Percentiles rank a stretch among this genome's conserved stretches.
Conservation (phyloP, 2,888 invertebrate genomes). For the Trachelus iudaicus region DNA sequence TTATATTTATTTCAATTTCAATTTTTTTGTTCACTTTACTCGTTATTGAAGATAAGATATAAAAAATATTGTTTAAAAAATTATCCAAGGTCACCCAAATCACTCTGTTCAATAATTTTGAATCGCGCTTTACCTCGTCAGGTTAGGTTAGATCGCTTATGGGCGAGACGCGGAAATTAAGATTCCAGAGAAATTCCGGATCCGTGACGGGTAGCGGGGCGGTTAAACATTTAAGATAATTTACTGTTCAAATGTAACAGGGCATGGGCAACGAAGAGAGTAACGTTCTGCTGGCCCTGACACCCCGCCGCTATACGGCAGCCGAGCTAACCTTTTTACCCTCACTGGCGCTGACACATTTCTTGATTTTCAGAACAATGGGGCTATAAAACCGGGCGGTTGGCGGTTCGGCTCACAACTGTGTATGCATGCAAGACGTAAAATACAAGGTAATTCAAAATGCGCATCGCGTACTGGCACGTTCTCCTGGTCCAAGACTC, state of each 20-base stretch:
- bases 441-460: conserved; percentile 36
- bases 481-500: too few species aligned
- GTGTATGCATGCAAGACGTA: conserved; percentile 16
- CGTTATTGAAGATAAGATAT: too few species aligned
- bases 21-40: too few species aligned
- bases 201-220: conserved; percentile 12
- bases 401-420: conserved; percentile 17
- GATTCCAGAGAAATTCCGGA: conserved; percentile 38
- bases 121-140: too few species aligned
- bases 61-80: too few species aligned
- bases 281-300: conserved; percentile 58
- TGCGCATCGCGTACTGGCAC: conserved; percentile 40
- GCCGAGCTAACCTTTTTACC: conserved; percentile 55
- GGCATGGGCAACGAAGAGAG: conserved; percentile 28
- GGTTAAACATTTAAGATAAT: conserved; percentile 43
- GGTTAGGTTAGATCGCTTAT: too few species aligned
- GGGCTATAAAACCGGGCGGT: conserved; percentile 51
- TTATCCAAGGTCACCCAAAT: too few species aligned
- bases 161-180: conserved; percentile 38
- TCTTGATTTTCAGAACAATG: conserved; percentile 64
- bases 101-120: too few species aligned
- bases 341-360: conserved; percentile 62
- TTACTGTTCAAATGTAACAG: conserved; percentile 52
- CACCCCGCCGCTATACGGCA: conserved; percentile 47
- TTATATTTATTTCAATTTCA: too few species aligned